A percentile compares a stretch with the other conserved stretches of the same genome.
phyloP scores from a whole-genome alignment of 2,888 invertebrate species.

The Hydrotaea diabolus region DNA sequence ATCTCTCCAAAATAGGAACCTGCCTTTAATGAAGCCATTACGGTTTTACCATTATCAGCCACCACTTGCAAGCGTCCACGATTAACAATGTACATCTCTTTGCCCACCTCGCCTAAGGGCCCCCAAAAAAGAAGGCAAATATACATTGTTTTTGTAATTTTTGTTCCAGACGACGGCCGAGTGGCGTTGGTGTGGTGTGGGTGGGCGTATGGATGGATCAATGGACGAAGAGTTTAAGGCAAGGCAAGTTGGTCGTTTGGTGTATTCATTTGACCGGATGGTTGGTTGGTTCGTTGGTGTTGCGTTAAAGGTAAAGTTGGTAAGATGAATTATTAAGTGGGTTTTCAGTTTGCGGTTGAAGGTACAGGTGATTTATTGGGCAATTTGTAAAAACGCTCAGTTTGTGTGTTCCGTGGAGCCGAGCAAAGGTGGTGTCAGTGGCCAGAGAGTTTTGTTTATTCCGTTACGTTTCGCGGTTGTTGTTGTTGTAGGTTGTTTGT shows the following conservation, averaged over 20 bases:
- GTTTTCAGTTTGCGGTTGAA: conserved; percentile 61
- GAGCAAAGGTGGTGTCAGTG: too few relatives aligned
- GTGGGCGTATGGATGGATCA: neutral
- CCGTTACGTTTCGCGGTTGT: neutral
- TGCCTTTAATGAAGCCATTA: conserved; percentile 97
- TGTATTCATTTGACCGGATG: conserved; percentile 31
- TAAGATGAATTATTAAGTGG: conserved; percentile 67
- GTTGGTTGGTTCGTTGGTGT: conserved; percentile 35
- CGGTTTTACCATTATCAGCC: conserved; percentile 96
- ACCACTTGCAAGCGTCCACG: conserved; percentile 97
- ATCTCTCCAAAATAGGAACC: conserved; percentile 99
- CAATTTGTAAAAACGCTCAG: conserved; percentile 55
- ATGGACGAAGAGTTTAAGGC: neutral
- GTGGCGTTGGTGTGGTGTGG: conserved; percentile 5
- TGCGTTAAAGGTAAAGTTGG: conserved; percentile 54
- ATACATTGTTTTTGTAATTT: too few relatives aligned
- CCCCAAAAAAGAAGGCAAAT: too few relatives aligned
- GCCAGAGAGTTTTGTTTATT: neutral
- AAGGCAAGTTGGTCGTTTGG: neutral
- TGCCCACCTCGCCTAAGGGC: conserved; percentile 96
- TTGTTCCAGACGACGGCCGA: too few relatives aligned
- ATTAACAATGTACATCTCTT: conserved; percentile 99
- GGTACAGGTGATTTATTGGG: conserved; percentile 63
- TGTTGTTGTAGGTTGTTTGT: conserved; percentile 12
- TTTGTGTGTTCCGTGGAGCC: neutral